A percentile compares a stretch with the other conserved stretches of the same genome.
Evolutionary conservation across 2,113 vertebrate genomes (phyloP).

Genomic region (Sturnus vulgaris): DNA sequence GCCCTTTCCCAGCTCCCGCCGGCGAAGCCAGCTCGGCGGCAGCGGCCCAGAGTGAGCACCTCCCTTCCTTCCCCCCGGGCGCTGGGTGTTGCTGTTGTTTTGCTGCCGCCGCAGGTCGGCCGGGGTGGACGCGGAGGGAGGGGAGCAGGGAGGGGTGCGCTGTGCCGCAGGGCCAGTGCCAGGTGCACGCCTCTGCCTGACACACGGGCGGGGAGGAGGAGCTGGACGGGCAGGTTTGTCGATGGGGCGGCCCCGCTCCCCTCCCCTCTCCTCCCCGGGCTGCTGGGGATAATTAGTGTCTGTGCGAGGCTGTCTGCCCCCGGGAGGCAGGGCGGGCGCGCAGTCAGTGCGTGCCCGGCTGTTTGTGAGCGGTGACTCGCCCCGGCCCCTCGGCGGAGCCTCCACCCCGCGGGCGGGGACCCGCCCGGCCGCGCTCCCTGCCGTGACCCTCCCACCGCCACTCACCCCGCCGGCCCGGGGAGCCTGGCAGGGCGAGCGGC

Average conservation of each 20-base stretch:
- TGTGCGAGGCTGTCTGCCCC: slow-evolving; percentile 61
- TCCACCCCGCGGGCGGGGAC: slow-evolving; percentile 58
- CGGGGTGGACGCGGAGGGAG: neutral
- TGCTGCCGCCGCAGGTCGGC: slow-evolving; percentile 25
- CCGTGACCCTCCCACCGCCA: slow-evolving; percentile 55
- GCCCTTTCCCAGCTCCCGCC: slow-evolving; percentile 15
- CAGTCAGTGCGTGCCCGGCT: slow-evolving; percentile 20
- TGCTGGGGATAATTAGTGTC: slow-evolving; percentile 64
- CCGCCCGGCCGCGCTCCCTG: slow-evolving; percentile 50
- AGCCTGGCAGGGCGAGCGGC: slow-evolving; percentile 54
- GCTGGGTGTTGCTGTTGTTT: slow-evolving; percentile 37
- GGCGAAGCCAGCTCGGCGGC: slow-evolving; percentile 20
- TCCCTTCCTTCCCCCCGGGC: slow-evolving; percentile 74
- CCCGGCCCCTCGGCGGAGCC: slow-evolving; percentile 29
- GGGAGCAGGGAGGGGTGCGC: neutral
- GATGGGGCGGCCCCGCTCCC: neutral
- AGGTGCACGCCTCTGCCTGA: slow-evolving; percentile 59
- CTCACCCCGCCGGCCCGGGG: slow-evolving; percentile 34
- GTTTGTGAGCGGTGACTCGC: slow-evolving; percentile 16
- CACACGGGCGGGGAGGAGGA: slow-evolving; percentile 23
- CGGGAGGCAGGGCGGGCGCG: slow-evolving; percentile 62
- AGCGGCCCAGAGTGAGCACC: slow-evolving; percentile 40
- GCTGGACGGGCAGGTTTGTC: slow-evolving; percentile 61
- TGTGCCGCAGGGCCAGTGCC: neutral
- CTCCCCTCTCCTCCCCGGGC: neutral